These are phyloP conservation scores for Cosmorhoe ocellata DNA, from an alignment of 2,888 invertebrate species.

Conservation along the genomic window DNA sequence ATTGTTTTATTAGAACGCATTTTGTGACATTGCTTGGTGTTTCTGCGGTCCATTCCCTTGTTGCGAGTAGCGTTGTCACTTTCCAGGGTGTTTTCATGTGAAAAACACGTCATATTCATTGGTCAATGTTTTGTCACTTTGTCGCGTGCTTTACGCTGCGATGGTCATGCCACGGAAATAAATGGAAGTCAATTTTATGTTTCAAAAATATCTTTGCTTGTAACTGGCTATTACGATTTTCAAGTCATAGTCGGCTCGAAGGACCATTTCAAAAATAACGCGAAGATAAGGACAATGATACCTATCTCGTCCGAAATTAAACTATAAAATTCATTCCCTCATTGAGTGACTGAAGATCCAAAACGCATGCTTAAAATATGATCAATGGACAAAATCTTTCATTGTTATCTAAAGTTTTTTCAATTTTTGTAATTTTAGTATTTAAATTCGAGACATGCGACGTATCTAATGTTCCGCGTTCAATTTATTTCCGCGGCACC, in stretches of 20 bases:
- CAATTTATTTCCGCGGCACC: conserved; percentile 34
- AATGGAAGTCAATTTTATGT: conserved; percentile 7
- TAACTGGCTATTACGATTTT: not conserved
- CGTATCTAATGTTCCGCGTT: not conserved
- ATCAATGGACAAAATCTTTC: too few species aligned
- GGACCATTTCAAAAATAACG: too few species aligned
- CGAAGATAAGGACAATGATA: too few species aligned
- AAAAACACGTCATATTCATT: conserved; percentile 32
- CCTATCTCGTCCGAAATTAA: too few species aligned
- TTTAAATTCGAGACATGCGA: not conserved
- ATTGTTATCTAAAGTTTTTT: too few species aligned
- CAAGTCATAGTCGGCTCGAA: not conserved
- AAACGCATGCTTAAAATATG: too few species aligned
- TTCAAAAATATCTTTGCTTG: too few species aligned
- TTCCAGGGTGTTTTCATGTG: conserved; percentile 27
- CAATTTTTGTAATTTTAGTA: too few species aligned
- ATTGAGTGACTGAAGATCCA: too few species aligned
- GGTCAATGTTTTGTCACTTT: conserved; percentile 31
- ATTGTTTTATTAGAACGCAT: conserved; percentile 27
- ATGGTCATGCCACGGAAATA: conserved; percentile 39
- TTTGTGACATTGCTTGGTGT: conserved; percentile 28
- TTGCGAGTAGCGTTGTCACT: conserved; percentile 17
- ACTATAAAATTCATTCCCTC: too few species aligned
- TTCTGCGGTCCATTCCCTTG: conserved; percentile 21
- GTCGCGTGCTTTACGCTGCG: conserved; percentile 43